Conservation (phyloP, 2,113 vertebrate genomes). For the Pithys albifrons region DNA sequence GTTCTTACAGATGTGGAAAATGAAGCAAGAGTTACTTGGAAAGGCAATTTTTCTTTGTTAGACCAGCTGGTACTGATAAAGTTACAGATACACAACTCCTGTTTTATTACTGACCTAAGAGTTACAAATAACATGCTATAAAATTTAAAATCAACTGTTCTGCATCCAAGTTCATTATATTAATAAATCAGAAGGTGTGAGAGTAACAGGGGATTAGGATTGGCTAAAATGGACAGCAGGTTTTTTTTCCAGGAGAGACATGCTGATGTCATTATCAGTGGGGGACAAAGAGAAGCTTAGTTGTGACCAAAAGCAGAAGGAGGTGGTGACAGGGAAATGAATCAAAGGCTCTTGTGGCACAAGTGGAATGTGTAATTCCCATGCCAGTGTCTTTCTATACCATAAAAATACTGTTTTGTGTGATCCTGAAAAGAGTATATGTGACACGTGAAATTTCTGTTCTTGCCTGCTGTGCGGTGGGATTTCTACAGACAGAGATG, state of each 20-base stretch:
- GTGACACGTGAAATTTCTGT: background rate
- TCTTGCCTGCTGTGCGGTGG: background rate
- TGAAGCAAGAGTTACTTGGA: background rate
- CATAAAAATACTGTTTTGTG: background rate
- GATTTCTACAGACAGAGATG: background rate
- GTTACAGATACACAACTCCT: background rate
- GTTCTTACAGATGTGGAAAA: background rate
- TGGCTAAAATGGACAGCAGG: background rate
- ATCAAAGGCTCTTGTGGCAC: background rate
- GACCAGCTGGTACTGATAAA: background rate
- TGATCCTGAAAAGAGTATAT: background rate
- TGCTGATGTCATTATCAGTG: background rate
- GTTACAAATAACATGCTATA: background rate
- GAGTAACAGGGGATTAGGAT: background rate
- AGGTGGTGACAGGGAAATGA: background rate
- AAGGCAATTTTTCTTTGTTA: background rate
- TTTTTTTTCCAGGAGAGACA: background rate
- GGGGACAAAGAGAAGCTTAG: background rate
- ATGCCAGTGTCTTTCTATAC: background rate
- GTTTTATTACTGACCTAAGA: background rate
- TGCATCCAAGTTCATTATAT: background rate
- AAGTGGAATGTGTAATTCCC: background rate
- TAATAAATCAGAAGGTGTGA: background rate
- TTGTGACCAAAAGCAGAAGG: background rate
- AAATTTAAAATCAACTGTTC: background rate